Evolutionary conservation across 64 coral and sea anemone genomes (phyloP), one percentile per base, ranked within the genome.

Genomic region (Cladopsammia gracilis): DNA sequence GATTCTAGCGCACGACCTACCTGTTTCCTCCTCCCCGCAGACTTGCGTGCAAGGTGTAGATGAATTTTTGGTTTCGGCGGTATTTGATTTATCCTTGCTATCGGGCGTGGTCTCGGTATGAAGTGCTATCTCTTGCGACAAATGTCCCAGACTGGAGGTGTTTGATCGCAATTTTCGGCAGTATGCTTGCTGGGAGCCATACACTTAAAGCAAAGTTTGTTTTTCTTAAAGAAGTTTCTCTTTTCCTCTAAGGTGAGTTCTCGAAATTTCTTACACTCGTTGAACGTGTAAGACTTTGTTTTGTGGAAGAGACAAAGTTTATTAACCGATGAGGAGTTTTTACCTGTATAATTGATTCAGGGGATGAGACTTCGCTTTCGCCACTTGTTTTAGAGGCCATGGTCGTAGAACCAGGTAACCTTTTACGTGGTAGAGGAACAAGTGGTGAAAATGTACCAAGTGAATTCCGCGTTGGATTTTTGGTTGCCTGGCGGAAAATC

Each of bases 191-290:
- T 59, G 76, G 72, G 46, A 2, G 20, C 50, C 0, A 59, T 54
- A 26, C 93, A 95, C 23, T 89, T 95, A 50, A 75, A 95, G 19
- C 93, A 89, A 0, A 95, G 26, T 23, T 76, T 85, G 47, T 73
- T 75, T 64, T 80, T 78, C 15, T 51, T 75, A 10, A 93, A 71
- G 34, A 93, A 93, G 24, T 77, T 59, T 22, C 48, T 76, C 14
- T 83, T 52, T 25, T 93, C 60, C 0, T 0, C 52, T 10, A 87
- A 69, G 16, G 7, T 3, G 4, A 94, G 78, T 77, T 94, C 93
- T 64, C 58, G 80, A 66, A 94, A 76, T 26, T 85, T 94, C 44
- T 85, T 82, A 48, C 76, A 89, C 5, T 4, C n/a, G n/a, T n/a
- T n/a, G n/a, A 89, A 53, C 10, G 26, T 84, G 67, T 94, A 87